phyloP scores from a whole-genome alignment of 2,113 vertebrate species.

The Pseudonaja textilis region DNA sequence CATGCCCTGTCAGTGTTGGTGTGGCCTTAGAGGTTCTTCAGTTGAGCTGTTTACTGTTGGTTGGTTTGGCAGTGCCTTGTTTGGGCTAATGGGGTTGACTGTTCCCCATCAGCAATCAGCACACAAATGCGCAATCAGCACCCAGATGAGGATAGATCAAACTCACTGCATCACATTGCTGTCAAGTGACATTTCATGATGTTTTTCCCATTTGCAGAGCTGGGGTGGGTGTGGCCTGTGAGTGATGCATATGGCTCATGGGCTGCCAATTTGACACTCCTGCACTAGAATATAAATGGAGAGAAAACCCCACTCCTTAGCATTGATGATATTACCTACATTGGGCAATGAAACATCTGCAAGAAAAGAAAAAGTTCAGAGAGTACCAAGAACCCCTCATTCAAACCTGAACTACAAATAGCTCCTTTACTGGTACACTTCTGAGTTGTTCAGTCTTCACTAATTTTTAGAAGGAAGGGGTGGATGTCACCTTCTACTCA shows the following conservation, averaged over 20 bases:
- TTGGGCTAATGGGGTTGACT: neutral
- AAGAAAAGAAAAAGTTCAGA: neutral
- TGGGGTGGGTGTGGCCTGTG: too few species aligned
- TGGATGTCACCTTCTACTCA: neutral
- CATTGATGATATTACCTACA: neutral
- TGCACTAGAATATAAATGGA: neutral
- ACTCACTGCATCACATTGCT: too few species aligned
- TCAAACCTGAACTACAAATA: neutral
- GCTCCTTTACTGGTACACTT: neutral
- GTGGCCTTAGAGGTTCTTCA: neutral
- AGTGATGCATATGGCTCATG: too few species aligned
- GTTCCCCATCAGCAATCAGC: neutral
- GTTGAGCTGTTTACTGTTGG: neutral
- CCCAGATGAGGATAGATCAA: neutral
- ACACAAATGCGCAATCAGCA: too few species aligned
- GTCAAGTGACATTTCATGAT: too few species aligned
- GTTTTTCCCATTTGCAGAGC: too few species aligned
- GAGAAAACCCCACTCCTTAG: neutral
- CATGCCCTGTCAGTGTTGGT: neutral
- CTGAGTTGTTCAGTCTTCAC: neutral
- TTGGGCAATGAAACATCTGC: neutral
- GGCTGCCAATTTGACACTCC: too few species aligned
- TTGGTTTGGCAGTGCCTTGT: neutral
- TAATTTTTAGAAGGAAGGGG: neutral
- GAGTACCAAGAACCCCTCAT: neutral